These are phyloP conservation scores for Sebastes minor DNA, from an alignment of 2,797 vertebrate species.

Conservation along the genomic window DNA sequence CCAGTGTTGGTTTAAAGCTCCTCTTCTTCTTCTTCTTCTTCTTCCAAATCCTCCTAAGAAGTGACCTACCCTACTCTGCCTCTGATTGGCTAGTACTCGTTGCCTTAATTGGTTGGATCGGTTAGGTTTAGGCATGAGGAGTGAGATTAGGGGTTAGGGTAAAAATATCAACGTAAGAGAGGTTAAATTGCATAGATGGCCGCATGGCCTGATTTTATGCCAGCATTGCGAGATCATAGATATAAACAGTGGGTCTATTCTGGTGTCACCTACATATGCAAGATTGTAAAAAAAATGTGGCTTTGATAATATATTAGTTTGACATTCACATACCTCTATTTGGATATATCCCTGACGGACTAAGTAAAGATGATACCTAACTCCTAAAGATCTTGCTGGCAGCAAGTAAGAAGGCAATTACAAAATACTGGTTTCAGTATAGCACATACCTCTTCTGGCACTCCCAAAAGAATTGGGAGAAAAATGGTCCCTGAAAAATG, in stretches of 20 bases:
- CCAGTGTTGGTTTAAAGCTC: not conserved
- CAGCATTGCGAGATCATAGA: too few species aligned
- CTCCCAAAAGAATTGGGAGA: not conserved
- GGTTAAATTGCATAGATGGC: too few species aligned
- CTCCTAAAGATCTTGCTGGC: not conserved
- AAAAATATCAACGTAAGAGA: rapidly evolving
- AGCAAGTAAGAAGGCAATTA: not conserved
- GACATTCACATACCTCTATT: not conserved
- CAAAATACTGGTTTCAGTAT: not conserved
- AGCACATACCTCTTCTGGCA: too few species aligned
- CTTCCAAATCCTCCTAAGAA: rapidly evolving
- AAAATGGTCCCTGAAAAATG: not conserved
- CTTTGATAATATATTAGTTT: rapidly evolving
- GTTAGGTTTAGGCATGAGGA: not conserved
- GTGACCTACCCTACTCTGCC: not conserved
- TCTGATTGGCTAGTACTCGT: not conserved
- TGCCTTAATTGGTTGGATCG: rapidly evolving
- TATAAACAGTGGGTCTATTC: too few species aligned
- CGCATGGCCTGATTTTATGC: too few species aligned
- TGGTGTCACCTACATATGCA: too few species aligned
- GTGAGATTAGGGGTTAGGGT: not conserved
- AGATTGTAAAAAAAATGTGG: too few species aligned
- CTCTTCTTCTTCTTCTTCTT: not conserved
- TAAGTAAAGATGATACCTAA: not conserved
- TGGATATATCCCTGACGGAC: not conserved